Conservation (phyloP, 2,888 invertebrate genomes). For the Melanostoma mellinum region DNA sequence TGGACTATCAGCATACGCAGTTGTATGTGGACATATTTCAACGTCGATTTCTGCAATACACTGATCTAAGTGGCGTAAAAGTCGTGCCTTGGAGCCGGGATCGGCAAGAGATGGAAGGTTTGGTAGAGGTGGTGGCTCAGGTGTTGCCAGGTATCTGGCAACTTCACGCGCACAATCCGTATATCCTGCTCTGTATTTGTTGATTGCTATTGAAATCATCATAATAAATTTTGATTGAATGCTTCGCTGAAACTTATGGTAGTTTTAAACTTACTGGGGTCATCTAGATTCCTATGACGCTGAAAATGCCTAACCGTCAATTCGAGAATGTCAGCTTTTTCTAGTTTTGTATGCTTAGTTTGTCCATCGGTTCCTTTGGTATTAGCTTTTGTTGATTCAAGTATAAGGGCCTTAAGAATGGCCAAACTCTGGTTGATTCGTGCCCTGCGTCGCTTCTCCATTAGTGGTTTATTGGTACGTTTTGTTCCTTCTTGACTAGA, state of each 20-base stretch:
- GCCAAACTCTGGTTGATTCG: constrained; percentile 89
- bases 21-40: constrained; percentile 82
- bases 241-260: no score
- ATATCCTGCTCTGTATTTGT: constrained; percentile 84
- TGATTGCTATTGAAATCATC: constrained; percentile 75
- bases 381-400: constrained; percentile 86
- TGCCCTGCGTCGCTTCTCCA: constrained; percentile 89
- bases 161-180: constrained; percentile 86
- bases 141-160: constrained; percentile 81
- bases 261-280: constrained; percentile 81
- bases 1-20: constrained; percentile 78
- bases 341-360: constrained; percentile 90
- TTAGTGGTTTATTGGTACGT: constrained; percentile 90
- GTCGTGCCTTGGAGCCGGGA: constrained; percentile 84
- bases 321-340: constrained; percentile 91
- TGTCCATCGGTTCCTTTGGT: constrained; percentile 83
- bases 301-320: constrained; percentile 92
- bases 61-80: constrained; percentile 84
- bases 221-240: neutral
- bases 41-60: constrained; percentile 85
- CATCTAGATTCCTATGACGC: constrained; percentile 87
- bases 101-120: constrained; percentile 83
- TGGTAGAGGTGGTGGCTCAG: constrained; percentile 80
- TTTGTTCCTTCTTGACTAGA: constrained; percentile 81
- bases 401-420: constrained; percentile 87